Evolutionary conservation across 1,140 invertebrate species (phyloP).

Genomic region (Drosophila ercepeae): DNA sequence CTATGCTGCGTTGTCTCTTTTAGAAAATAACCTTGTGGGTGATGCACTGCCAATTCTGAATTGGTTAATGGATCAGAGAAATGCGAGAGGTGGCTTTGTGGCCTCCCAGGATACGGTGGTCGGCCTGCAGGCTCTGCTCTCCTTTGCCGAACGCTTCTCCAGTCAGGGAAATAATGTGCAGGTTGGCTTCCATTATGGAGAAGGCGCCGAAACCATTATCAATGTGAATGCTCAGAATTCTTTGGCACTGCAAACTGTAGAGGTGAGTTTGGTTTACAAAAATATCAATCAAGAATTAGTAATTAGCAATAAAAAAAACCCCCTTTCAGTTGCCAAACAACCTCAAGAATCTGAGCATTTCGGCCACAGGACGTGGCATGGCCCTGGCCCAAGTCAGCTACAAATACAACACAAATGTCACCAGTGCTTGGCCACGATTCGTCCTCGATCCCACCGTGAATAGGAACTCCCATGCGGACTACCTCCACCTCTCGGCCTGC

Average conservation of each 20-base stretch:
- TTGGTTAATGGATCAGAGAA: slow-evolving; percentile 93
- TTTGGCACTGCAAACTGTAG: slow-evolving; percentile 88
- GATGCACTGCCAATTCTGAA: slow-evolving; percentile 92
- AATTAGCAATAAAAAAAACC: background rate
- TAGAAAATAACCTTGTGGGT: slow-evolving; percentile 87
- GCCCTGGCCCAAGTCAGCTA: slow-evolving; percentile 93
- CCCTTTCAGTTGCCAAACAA: slow-evolving; percentile 62
- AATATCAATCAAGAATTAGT: background rate
- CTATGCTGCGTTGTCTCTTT: slow-evolving; percentile 90
- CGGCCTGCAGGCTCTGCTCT: slow-evolving; percentile 89
- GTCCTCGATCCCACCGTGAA: slow-evolving; percentile 95
- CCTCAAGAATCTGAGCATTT: slow-evolving; percentile 86
- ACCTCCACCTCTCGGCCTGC: slow-evolving; percentile 94
- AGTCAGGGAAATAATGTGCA: slow-evolving; percentile 85
- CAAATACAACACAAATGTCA: slow-evolving; percentile 94
- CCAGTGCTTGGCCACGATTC: slow-evolving; percentile 94
- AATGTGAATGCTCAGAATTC: slow-evolving; percentile 89
- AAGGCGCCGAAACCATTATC: slow-evolving; percentile 86
- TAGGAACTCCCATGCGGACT: slow-evolving; percentile 91
- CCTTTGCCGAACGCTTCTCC: slow-evolving; percentile 87
- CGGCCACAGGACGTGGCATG: slow-evolving; percentile 92
- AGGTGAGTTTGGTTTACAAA: slow-evolving; percentile 68
- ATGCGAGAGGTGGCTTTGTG: slow-evolving; percentile 92
- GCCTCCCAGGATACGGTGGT: slow-evolving; percentile 90
- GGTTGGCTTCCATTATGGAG: slow-evolving; percentile 85